phyloP scores from a whole-genome alignment of 2,113 vertebrate genomes.

The Burhinus oedicnemus region DNA sequence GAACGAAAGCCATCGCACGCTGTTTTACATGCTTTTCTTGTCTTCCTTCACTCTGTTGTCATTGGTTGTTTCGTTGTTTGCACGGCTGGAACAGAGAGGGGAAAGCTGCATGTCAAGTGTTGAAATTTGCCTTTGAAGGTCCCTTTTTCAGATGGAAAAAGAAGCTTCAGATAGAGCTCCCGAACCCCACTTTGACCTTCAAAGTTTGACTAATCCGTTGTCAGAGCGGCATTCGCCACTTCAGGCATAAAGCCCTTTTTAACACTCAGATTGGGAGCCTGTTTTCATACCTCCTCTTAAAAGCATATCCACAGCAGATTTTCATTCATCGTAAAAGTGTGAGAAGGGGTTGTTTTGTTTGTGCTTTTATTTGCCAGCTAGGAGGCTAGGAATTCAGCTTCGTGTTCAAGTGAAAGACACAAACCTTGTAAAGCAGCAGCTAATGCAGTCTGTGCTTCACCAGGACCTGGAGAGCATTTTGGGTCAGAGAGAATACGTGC shows the following conservation, averaged over 20 bases:
- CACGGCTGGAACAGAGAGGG: background rate
- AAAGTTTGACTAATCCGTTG: constrained; percentile 50
- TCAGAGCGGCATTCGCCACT: constrained; percentile 37
- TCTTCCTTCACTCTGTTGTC: constrained; percentile 11
- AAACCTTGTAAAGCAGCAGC: background rate
- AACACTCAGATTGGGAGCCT: constrained; percentile 6
- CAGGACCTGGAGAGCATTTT: background rate
- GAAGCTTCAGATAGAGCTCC: constrained; percentile 17
- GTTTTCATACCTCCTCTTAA: constrained; percentile 4
- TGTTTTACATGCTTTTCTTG: constrained; percentile 35
- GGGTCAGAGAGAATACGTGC: background rate
- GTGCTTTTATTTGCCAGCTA: background rate
- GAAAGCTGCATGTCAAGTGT: constrained; percentile 14
- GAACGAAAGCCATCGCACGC: background rate
- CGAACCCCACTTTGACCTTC: background rate
- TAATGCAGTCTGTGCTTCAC: background rate
- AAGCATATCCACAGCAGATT: background rate
- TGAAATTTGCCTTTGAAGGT: constrained; percentile 52
- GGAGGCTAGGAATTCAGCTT: background rate
- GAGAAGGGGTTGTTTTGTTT: constrained; percentile 24
- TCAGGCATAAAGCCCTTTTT: constrained; percentile 2
- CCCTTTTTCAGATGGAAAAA: constrained; percentile 47
- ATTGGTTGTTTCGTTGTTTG: background rate
- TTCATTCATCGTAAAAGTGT: background rate
- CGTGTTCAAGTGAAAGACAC: background rate